phyloP scores from a whole-genome alignment of 2,113 vertebrate genomes.

The Jacana jacana region DNA sequence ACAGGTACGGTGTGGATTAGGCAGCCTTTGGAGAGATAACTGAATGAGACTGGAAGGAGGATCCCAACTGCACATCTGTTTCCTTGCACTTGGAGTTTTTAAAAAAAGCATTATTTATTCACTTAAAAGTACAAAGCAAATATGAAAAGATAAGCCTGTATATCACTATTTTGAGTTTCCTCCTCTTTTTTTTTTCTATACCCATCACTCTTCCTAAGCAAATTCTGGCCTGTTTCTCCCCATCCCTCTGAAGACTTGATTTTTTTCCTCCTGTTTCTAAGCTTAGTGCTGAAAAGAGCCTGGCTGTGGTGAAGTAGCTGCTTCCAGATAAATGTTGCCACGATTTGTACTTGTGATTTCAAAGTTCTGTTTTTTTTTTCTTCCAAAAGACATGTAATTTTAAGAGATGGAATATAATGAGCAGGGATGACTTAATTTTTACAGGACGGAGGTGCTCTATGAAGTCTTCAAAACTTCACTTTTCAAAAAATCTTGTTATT shows the following conservation, averaged over 20 bases:
- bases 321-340: not conserved
- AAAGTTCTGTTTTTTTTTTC: not conserved
- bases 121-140: not conserved
- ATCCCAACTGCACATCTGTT: not conserved
- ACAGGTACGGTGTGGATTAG: not conserved
- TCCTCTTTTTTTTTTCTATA: not conserved
- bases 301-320: not conserved
- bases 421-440: not conserved
- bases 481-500: not conserved
- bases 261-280: not conserved
- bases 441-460: not conserved
- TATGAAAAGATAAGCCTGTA: not conserved
- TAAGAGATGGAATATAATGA: not conserved
- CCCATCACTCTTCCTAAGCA: not conserved
- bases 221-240: not conserved
- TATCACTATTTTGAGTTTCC: not conserved
- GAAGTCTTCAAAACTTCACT: not conserved
- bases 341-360: not conserved
- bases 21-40: not conserved
- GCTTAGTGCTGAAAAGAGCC: not conserved
- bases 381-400: not conserved
- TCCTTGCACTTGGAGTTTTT: not conserved
- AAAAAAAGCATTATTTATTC: not conserved
- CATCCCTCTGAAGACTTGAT: not conserved
- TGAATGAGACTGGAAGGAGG: not conserved